Percentiles rank a stretch among this genome's conserved stretches.
Evolutionary conservation across 2,888 invertebrate species (phyloP).

Genomic region (Drosophila multiciliata): DNA sequence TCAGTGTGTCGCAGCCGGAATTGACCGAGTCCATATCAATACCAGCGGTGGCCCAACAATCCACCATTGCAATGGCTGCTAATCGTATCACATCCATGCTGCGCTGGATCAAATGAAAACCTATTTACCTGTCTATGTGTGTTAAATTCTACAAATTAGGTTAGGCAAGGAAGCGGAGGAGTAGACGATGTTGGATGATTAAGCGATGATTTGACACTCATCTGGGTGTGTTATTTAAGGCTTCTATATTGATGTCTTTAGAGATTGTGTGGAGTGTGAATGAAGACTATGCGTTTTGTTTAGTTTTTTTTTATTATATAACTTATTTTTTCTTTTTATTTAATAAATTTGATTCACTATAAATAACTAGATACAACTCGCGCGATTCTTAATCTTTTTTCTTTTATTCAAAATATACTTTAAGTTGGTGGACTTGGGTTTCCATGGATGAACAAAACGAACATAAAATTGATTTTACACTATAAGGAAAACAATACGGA

Average conservation of each 20-base stretch:
- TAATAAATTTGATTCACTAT: conserved; percentile 75
- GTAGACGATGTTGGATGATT: background rate
- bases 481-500: conserved; percentile 11
- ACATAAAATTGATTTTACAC: conserved; percentile 22
- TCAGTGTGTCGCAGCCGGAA: conserved; percentile 72
- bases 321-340: conserved; percentile 71
- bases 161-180: conserved; percentile 28
- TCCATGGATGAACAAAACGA: conserved; percentile 16
- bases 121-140: conserved; percentile 33
- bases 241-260: conserved; percentile 8
- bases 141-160: conserved; percentile 64
- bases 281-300: conserved; percentile 19
- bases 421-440: conserved; percentile 50
- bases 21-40: conserved; percentile 72
- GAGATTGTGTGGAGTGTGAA: conserved; percentile 16
- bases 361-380: conserved; percentile 66
- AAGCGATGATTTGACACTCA: background rate
- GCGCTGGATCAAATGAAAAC: conserved; percentile 85
- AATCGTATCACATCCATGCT: conserved; percentile 93
- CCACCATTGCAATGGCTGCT: conserved; percentile 91
- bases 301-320: conserved; percentile 59
- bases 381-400: conserved; percentile 47
- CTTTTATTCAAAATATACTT: conserved; percentile 36
- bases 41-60: conserved; percentile 79
- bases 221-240: conserved; percentile 10